Base-by-base conservation (phyloP, 2,888 invertebrate genomes). In the Apomyelois bistriatella region DNA sequence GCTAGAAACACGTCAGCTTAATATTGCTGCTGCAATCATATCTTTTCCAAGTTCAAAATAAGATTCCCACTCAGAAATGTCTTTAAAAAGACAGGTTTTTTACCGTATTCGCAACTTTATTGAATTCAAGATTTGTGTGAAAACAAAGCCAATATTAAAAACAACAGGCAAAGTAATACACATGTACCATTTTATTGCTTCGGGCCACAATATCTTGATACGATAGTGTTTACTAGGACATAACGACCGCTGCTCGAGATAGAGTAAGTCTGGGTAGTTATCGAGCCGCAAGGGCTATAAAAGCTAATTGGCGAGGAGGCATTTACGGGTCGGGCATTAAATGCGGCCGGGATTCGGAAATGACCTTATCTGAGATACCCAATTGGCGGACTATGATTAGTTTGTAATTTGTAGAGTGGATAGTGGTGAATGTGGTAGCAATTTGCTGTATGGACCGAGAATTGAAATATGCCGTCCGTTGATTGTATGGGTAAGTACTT, bases 271-370 rank as follows among this genome's bases (percentile, higher is more conserved):
- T 77, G 67, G 77, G 77, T 76, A 83, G 82, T 82, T 85, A 86
- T 84, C 84, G 80, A 78, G 79, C 81, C 85, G 76, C 81, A 82
- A 82, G 81, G 77, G 84, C 74, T 83, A 84, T 87, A 85, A 87
- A 85, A 82, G 86, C 85, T 88, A 87, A 87, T 86, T 86, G 86
- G 81, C 67, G 74, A 80, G 81, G 80, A 70, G 82, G 84, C 72
- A 76, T 80, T 81, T 73, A 79, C 64, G 56, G 56, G 46, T 15
- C 7, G 3, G 69, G 62, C 76, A 75, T 76, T 78, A 76, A 40
- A 73, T 70, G 75, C 72, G 70, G 72, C 71, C 72, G 77, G 80
- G 79, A 85, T 82, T 83, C 81, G 75, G 76, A 79, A 82, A 84
- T 84, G 82, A 85, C 84, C 85, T 82, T 82, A 82, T 85, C 81